Conservation (phyloP, 2,797 vertebrate species). For the Champsocephalus gunnari region DNA sequence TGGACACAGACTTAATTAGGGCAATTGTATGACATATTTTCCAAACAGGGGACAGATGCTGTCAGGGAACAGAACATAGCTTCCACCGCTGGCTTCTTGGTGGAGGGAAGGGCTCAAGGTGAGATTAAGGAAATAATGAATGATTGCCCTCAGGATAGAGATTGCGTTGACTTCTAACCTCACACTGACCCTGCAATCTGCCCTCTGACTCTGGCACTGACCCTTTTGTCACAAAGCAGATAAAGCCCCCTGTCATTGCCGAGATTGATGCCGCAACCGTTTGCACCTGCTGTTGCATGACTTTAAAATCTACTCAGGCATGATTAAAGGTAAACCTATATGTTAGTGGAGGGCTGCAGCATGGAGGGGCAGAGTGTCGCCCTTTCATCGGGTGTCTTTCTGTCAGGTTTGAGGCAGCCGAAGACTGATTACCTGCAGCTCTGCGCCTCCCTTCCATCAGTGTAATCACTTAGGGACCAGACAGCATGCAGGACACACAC, state of each 20-base stretch:
- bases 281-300: conserved; percentile 16
- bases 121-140: conserved; percentile 51
- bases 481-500: conserved; percentile 12
- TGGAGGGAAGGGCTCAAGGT: conserved; percentile 7
- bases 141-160: conserved; percentile 34
- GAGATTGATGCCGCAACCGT: conserved; percentile 40
- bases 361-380: conserved; percentile 2
- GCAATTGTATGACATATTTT: background rate
- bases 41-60: background rate
- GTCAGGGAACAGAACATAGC: background rate
- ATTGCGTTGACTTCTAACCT: conserved; percentile 64
- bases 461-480: conserved; percentile 43
- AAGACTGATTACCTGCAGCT: conserved; percentile 50
- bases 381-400: conserved; percentile 31
- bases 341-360: background rate
- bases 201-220: conserved; percentile 56
- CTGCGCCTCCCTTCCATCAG: conserved; percentile 48
- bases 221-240: conserved; percentile 47
- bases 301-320: conserved; percentile 19
- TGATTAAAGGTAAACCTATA: conserved; percentile 7
- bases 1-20: background rate
- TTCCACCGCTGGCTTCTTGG: background rate
- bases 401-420: conserved; percentile 39
- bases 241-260: conserved; percentile 8
- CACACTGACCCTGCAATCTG: conserved; percentile 43